Evolutionary conservation across 2,888 invertebrate genomes (phyloP).

Genomic region (Pammene aurita): DNA sequence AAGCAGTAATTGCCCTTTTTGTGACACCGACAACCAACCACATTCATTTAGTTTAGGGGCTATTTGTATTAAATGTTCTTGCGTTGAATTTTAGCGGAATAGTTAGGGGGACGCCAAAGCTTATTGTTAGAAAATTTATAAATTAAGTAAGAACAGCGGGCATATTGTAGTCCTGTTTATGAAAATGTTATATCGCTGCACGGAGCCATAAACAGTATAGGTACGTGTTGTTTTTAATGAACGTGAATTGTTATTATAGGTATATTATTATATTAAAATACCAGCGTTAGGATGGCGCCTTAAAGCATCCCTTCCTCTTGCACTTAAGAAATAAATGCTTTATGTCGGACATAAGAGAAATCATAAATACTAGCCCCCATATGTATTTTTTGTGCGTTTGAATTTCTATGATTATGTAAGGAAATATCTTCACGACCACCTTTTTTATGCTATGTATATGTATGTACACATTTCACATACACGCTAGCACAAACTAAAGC

Average conservation of each 20-base stretch:
- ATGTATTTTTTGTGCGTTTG: too few species aligned
- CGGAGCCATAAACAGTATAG: too few species aligned
- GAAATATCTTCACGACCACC: neutral
- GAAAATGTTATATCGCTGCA: neutral
- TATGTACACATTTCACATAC: too few species aligned
- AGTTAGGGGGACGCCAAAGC: neutral
- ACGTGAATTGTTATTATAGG: too few species aligned
- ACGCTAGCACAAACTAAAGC: too few species aligned
- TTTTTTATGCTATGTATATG: too few species aligned
- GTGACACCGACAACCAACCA: conserved; percentile 42
- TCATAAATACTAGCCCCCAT: neutral
- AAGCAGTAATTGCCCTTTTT: conserved; percentile 62
- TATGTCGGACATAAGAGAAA: neutral
- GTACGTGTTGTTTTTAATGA: too few species aligned
- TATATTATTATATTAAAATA: too few species aligned
- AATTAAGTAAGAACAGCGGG: neutral
- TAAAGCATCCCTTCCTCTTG: too few species aligned
- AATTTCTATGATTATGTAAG: neutral
- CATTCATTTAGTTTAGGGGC: conserved; percentile 50
- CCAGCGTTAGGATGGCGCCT: too few species aligned
- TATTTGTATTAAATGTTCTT: conserved; percentile 48
- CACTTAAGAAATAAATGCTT: neutral
- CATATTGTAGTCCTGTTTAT: conserved; percentile 2
- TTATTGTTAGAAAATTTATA: conserved; percentile 1
- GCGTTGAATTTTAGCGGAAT: conserved; percentile 40